Conservation (phyloP, 2,888 invertebrate species). For the Timandra comae region DNA sequence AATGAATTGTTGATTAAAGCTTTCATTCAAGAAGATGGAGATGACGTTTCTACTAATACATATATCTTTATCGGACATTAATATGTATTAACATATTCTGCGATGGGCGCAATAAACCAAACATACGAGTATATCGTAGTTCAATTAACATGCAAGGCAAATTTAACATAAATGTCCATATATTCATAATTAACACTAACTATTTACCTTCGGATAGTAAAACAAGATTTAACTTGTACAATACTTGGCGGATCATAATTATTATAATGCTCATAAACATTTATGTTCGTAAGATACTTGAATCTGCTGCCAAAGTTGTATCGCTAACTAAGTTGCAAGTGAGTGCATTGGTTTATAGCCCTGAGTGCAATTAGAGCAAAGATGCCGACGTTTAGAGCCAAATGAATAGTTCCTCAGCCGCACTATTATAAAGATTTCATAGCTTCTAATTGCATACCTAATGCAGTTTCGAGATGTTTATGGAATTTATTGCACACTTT, state of each 20-base stretch:
- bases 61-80: too few relatives aligned
- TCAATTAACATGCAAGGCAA: too few relatives aligned
- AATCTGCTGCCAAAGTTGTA: slow-evolving; percentile 33
- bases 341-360: slow-evolving; percentile 46
- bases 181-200: too few relatives aligned
- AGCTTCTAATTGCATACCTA: slow-evolving; percentile 50
- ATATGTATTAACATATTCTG: too few relatives aligned
- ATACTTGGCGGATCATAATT: slow-evolving; percentile 13
- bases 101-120: too few relatives aligned
- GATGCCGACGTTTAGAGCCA: slow-evolving; percentile 45
- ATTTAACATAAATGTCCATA: too few relatives aligned
- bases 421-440: slow-evolving; percentile 46
- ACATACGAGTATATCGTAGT: too few relatives aligned
- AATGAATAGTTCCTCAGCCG: slow-evolving; percentile 38
- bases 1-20: too few relatives aligned
- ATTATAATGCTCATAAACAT: slow-evolving; percentile 21
- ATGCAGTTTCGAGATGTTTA: slow-evolving; percentile 27
- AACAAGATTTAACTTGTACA: slow-evolving; percentile 1
- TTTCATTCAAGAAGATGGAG: too few relatives aligned
- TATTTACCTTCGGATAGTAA: too few relatives aligned
- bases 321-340: slow-evolving; percentile 52
- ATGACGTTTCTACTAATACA: too few relatives aligned
- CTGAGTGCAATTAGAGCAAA: slow-evolving; percentile 52
- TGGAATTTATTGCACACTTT: slow-evolving; percentile 17
- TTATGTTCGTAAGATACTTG: slow-evolving; percentile 22